Conservation (phyloP, 2,797 vertebrate genomes). For the Onychomys arenicola region DNA sequence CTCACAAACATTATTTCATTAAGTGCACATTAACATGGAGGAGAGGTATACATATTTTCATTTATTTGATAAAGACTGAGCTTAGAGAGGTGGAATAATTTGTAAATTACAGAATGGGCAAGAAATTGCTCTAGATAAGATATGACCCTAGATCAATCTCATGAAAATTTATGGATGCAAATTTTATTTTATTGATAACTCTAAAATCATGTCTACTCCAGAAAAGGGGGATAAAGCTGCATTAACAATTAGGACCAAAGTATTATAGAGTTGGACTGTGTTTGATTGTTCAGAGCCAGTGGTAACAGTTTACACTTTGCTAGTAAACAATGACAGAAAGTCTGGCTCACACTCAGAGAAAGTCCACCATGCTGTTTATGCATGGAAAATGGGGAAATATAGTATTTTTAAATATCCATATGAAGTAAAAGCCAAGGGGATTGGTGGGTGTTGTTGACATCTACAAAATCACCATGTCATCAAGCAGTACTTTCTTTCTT, state of each 20-base stretch:
- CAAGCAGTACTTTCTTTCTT: neutral
- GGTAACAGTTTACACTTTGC: neutral
- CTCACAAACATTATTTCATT: neutral
- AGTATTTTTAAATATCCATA: neutral
- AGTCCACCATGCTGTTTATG: neutral
- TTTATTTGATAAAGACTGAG: neutral
- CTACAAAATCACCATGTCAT: neutral
- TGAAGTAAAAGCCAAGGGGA: neutral
- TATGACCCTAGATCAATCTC: neutral
- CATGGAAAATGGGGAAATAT: neutral
- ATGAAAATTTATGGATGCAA: neutral
- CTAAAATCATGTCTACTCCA: neutral
- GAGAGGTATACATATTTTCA: neutral
- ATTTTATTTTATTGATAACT: neutral
- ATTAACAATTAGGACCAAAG: neutral
- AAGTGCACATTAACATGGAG: neutral
- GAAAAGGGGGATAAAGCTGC: neutral
- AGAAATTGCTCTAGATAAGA: neutral
- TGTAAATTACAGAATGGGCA: neutral
- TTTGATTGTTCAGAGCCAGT: neutral
- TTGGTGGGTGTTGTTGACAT: neutral
- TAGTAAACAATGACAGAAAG: neutral
- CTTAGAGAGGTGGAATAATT: neutral
- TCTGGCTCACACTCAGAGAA: neutral
- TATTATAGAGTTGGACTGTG: neutral